Evolutionary conservation across 2,888 invertebrate species (phyloP).

Genomic region (Autographa pulchrina): DNA sequence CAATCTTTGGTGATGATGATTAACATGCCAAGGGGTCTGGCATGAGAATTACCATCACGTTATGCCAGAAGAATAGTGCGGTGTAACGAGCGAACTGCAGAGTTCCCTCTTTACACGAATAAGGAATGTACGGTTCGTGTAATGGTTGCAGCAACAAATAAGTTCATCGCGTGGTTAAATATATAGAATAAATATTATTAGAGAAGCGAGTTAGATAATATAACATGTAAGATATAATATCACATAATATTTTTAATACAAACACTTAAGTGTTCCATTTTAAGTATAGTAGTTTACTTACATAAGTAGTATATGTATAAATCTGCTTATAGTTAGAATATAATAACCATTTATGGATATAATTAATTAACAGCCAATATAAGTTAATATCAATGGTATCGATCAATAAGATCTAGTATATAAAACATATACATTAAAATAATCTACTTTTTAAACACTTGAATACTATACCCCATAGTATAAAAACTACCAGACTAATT

Average conservation of each 20-base stretch:
- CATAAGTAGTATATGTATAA: too few relatives aligned
- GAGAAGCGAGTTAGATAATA: not conserved
- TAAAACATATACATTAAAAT: not conserved
- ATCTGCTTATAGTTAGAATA: not conserved
- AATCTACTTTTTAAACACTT: not conserved
- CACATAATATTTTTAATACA: not conserved
- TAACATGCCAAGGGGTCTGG: constrained; percentile 74
- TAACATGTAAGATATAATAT: too few relatives aligned
- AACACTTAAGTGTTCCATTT: too few relatives aligned
- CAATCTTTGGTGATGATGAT: constrained; percentile 78
- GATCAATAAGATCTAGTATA: not conserved
- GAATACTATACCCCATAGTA: not conserved
- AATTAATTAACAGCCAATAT: not conserved
- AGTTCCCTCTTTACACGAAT: constrained; percentile 83
- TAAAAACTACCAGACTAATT: not conserved
- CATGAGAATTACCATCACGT: constrained; percentile 67
- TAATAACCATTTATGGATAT: not conserved
- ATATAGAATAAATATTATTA: constrained; percentile 27
- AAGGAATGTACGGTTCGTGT: constrained; percentile 55
- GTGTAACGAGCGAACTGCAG: constrained; percentile 82
- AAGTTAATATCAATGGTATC: not conserved
- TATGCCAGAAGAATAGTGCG: constrained; percentile 55
- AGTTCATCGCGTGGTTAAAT: constrained; percentile 30
- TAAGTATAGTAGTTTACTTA: too few relatives aligned
- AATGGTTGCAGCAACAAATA: constrained; percentile 81